A percentile compares a stretch with the other conserved stretches of the same genome.
Conservation (phyloP, 2,888 invertebrate genomes). For the Pilophorus perplexus region DNA sequence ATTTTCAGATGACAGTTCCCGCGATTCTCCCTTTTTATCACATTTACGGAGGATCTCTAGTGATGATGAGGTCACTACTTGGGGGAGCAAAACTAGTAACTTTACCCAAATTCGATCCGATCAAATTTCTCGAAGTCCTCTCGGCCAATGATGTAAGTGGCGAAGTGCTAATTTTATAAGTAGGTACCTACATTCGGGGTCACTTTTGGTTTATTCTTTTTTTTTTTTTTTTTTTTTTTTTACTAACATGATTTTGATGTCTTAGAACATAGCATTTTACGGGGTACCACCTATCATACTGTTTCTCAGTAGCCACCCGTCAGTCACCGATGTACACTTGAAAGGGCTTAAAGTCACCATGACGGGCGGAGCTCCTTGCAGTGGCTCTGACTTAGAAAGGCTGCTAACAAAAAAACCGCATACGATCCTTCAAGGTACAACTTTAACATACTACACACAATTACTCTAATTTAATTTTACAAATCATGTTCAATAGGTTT, state of each 20-base stretch:
- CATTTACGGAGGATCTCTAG: conserved; percentile 71
- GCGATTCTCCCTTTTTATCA: conserved; percentile 76
- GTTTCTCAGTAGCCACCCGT: conserved; percentile 37
- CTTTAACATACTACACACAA: background rate
- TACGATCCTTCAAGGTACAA: conserved; percentile 41
- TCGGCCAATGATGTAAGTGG: conserved; percentile 59
- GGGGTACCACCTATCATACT: conserved; percentile 44
- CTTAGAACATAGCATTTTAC: conserved; percentile 41
- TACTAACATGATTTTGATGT: no score
- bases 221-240: no score
- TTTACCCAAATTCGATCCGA: conserved; percentile 72
- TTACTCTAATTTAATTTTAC: no score
- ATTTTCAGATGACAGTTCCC: conserved; percentile 58
- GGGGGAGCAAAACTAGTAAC: conserved; percentile 65
- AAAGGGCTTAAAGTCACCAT: conserved; percentile 32
- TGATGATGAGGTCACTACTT: conserved; percentile 61
- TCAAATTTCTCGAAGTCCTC: conserved; percentile 63
- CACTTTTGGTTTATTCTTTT: no score
- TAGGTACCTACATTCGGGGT: no score
- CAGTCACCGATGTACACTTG: conserved; percentile 41
- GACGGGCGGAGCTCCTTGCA: conserved; percentile 44
- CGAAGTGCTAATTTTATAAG: no score
- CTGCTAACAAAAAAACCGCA: conserved; percentile 34
- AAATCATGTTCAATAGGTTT: background rate
- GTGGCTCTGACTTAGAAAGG: conserved; percentile 34